Evolutionary conservation across 1,140 invertebrate species (phyloP).

Genomic region (Lerema accius): DNA sequence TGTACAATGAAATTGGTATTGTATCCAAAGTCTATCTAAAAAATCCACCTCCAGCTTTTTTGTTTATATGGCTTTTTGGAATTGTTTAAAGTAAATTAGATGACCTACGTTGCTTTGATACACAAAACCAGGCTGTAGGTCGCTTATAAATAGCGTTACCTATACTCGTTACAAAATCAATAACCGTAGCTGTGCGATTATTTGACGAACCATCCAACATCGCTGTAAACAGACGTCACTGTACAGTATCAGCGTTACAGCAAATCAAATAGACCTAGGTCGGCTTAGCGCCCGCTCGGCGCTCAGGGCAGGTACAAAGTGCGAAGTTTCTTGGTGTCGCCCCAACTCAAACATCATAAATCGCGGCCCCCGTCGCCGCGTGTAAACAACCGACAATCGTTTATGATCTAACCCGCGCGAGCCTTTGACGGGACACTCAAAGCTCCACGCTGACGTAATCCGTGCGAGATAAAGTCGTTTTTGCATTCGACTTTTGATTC

Average conservation of each 20-base stretch:
- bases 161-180: background rate
- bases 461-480: conserved; percentile 48
- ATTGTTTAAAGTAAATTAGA: too few species aligned
- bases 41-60: too few species aligned
- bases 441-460: conserved; percentile 46
- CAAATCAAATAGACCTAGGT: conserved; percentile 28
- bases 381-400: conserved; percentile 59
- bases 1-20: too few species aligned
- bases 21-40: too few species aligned
- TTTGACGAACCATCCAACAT: conserved; percentile 16
- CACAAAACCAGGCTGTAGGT: background rate
- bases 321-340: conserved; percentile 41
- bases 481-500: conserved; percentile 45
- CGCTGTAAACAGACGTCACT: conserved; percentile 20
- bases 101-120: too few species aligned
- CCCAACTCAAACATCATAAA: conserved; percentile 65
- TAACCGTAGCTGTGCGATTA: background rate
- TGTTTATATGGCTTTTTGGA: too few species aligned
- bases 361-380: conserved; percentile 46
- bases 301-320: conserved; percentile 33
- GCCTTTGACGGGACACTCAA: conserved; percentile 61
- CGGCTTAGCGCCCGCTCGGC: conserved; percentile 20
- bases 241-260: conserved; percentile 15
- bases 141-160: background rate
- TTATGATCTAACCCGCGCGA: conserved; percentile 55